Conservation (phyloP, 2,797 vertebrate species). For the Petrocephalus sullivani region DNA sequence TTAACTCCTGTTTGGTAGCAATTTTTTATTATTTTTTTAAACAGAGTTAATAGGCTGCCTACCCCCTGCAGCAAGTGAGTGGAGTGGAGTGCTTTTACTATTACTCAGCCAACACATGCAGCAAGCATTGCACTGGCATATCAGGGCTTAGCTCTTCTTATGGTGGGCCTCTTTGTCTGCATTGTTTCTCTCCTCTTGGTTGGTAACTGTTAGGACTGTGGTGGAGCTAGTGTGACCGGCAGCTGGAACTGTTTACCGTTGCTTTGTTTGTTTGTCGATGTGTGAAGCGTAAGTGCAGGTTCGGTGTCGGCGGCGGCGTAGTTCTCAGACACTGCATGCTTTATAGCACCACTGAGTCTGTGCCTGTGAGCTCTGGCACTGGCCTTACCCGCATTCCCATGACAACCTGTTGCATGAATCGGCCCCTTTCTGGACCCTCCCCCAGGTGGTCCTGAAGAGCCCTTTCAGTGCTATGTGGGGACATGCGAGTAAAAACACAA, state of each 20-base stretch:
- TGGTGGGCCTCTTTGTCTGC: background rate
- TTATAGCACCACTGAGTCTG: background rate
- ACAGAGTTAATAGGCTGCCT: background rate
- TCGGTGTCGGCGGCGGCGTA: background rate
- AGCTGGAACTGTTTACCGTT: background rate
- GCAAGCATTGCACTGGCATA: background rate
- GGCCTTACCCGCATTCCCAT: background rate
- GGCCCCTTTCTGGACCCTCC: background rate
- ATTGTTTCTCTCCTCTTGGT: background rate
- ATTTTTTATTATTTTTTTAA: background rate
- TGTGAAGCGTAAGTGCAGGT: background rate
- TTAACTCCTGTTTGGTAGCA: background rate
- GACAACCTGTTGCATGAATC: background rate
- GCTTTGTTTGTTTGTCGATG: background rate
- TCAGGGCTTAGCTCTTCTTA: background rate
- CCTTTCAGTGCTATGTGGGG: background rate
- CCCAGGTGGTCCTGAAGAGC: background rate
- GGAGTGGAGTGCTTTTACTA: background rate
- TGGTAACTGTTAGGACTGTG: background rate
- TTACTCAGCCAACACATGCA: background rate
- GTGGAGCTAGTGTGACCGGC: background rate
- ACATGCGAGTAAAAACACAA: background rate
- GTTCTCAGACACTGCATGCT: background rate
- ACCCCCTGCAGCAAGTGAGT: background rate
- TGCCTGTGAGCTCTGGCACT: background rate